Percentiles rank a stretch among this genome's conserved stretches.
Evolutionary conservation across 2,888 invertebrate genomes (phyloP).

Genomic region (Holacanthella duospinosa): DNA sequence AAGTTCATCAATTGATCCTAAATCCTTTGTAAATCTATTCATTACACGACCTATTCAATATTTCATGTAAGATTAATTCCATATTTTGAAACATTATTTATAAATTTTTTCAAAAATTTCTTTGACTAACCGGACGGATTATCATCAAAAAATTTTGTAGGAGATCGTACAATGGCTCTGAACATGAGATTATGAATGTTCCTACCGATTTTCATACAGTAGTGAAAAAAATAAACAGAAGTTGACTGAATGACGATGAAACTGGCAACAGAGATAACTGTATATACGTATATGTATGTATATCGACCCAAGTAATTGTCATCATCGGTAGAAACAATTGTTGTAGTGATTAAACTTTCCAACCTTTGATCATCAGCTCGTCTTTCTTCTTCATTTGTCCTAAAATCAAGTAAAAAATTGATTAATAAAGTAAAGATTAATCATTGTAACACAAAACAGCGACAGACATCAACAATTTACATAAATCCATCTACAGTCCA

Average conservation of each 20-base stretch:
- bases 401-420: neutral
- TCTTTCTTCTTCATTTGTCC: neutral
- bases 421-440: neutral
- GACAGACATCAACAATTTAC: too few relatives aligned
- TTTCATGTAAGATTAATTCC: neutral
- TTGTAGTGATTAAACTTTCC: neutral
- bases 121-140: slow-evolving; percentile 28
- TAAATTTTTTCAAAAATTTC: neutral
- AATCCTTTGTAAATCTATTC: slow-evolving; percentile 75
- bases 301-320: slow-evolving; percentile 24
- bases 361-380: neutral
- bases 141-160: slow-evolving; percentile 39
- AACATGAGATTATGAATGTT: slow-evolving; percentile 47
- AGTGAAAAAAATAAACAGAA: slow-evolving; percentile 39
- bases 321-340: slow-evolving; percentile 9
- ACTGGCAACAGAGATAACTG: slow-evolving; percentile 38
- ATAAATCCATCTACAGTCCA: too few relatives aligned
- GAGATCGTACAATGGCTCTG: slow-evolving; percentile 42
- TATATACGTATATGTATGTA: slow-evolving; percentile 41
- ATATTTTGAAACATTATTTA: neutral
- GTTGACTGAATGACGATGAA: neutral
- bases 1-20: slow-evolving; percentile 65
- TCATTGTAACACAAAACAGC: too few relatives aligned
- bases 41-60: slow-evolving; percentile 56
- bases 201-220: slow-evolving; percentile 43